Percentiles rank a stretch among this genome's conserved stretches.
Conservation (phyloP, 1,140 invertebrate species). For the Trachelipus rathkii region DNA sequence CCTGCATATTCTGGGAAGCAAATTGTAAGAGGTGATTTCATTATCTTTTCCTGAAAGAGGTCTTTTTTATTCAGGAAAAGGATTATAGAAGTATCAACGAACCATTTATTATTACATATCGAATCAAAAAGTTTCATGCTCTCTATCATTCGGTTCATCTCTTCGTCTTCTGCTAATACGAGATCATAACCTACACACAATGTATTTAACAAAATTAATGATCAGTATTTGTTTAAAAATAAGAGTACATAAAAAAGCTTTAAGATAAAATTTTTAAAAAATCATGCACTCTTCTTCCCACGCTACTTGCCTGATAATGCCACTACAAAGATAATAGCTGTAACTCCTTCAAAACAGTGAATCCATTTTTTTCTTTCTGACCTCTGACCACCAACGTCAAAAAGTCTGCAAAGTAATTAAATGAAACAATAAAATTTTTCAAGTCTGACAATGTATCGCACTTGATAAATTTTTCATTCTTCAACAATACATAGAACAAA, state of each 20-base stretch:
- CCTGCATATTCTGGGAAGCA: conserved; percentile 84
- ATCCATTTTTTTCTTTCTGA: conserved; percentile 97
- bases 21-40: conserved; percentile 83
- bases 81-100: conserved; percentile 95
- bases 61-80: conserved; percentile 96
- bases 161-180: conserved; percentile 65
- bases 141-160: conserved; percentile 81
- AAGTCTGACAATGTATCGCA: too few species aligned
- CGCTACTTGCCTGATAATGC: conserved; percentile 68
- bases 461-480: too few species aligned
- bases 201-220: too few species aligned
- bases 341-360: conserved; percentile 94
- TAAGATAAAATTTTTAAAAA: not conserved
- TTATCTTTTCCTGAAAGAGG: conserved; percentile 90
- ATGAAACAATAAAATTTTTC: not conserved
- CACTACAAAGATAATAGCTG: conserved; percentile 94
- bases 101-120: conserved; percentile 98
- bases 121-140: conserved; percentile 93
- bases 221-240: too few species aligned
- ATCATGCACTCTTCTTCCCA: not conserved
- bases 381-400: conserved; percentile 87
- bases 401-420: conserved; percentile 62
- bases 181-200: conserved; percentile 67
- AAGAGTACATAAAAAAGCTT: not conserved
- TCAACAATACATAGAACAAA: too few species aligned